Evolutionary conservation across 2,113 vertebrate species (phyloP), one percentile per base, ranked within the genome.

Genomic region (Ailurus styani): DNA sequence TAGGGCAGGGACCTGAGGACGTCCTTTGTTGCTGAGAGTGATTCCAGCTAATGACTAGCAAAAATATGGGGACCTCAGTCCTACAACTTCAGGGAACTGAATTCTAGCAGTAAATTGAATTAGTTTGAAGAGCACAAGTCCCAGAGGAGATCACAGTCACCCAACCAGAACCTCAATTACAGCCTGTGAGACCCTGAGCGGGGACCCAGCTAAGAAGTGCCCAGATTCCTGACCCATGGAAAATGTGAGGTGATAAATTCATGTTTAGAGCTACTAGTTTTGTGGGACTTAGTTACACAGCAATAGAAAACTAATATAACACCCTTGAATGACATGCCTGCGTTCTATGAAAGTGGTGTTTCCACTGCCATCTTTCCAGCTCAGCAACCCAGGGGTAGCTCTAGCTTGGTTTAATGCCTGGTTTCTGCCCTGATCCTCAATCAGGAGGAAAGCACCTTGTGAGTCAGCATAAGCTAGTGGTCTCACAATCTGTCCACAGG

Each of bases 401-500:
- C 79, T 62, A 37, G 27, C 31, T 86, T 77, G 72, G 86, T 93
- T 97, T 96, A 96, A 96, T 60, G 5, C 47, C 37, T 75, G 37
- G 31, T n/a, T 45, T 72, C 5, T 47, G 14, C n/a, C 15, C 45
- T 85, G 52, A 72, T 12, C 2, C 45, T 81, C 20, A 2, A 2
- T 54, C 27, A 96, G 96, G 57, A 98, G 96, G 97, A 97, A 97
- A 97, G 96, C 23, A 93, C 91, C 70, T 52, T 55, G 85, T 87
- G 91, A 97, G 84, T 97, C 84, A 87, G 54, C 84, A 42, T 45
- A 97, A 73, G 87, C 94, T 93, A 96, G 97, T 96, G 95, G 95
- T 93, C 97, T 95, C 40, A 93, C 90, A 78, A 23, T 96, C 96
- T 97, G 95, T 93, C 97, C 96, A 85, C 77, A 86, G 87, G 6